Percentiles rank a stretch among this genome's conserved stretches.
These are phyloP conservation scores for Melieria picta DNA, from an alignment of 2,888 invertebrate genomes.

Conservation along the genomic window DNA sequence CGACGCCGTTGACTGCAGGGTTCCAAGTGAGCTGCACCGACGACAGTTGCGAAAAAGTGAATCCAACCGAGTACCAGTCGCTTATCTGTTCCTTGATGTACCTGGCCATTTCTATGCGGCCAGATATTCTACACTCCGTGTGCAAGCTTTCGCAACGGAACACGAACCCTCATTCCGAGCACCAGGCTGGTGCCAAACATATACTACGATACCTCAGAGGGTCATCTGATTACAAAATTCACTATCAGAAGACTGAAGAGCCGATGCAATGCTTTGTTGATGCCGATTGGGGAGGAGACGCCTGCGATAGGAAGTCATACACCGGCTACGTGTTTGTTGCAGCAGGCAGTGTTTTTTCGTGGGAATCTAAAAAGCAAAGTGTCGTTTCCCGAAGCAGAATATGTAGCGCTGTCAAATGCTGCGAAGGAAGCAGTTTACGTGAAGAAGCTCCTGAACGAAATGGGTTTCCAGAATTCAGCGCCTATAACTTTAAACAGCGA, in stretches of 20 bases:
- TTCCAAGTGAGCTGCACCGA: slow-evolving; percentile 24
- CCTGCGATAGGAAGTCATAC: slow-evolving; percentile 40
- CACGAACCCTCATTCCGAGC: slow-evolving; percentile 19
- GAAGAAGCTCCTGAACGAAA: slow-evolving; percentile 21
- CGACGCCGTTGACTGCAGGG: slow-evolving; percentile 29
- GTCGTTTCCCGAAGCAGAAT: slow-evolving; percentile 38
- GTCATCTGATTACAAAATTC: slow-evolving; percentile 38
- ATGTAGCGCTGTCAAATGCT: slow-evolving; percentile 30
- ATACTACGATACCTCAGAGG: slow-evolving; percentile 42
- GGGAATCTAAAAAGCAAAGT: slow-evolving; percentile 38
- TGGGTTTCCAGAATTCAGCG: background rate
- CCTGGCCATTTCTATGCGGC: slow-evolving; percentile 28
- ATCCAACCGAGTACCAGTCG: slow-evolving; percentile 17
- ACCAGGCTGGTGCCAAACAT: slow-evolving; percentile 31
- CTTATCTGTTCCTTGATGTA: slow-evolving; percentile 25
- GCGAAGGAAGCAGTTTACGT: slow-evolving; percentile 36
- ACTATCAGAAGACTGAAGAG: slow-evolving; percentile 36
- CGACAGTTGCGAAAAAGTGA: slow-evolving; percentile 12
- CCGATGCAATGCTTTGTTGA: slow-evolving; percentile 37
- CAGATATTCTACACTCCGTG: slow-evolving; percentile 32
- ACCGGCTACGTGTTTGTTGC: slow-evolving; percentile 34
- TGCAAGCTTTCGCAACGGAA: slow-evolving; percentile 35
- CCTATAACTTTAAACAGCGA: slow-evolving; percentile 9
- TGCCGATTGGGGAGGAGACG: slow-evolving; percentile 45
- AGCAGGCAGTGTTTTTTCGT: slow-evolving; percentile 36